These are phyloP conservation scores for Pseudomugil gertrudae DNA, from an alignment of 2,797 vertebrate genomes.

Conservation along the genomic window DNA sequence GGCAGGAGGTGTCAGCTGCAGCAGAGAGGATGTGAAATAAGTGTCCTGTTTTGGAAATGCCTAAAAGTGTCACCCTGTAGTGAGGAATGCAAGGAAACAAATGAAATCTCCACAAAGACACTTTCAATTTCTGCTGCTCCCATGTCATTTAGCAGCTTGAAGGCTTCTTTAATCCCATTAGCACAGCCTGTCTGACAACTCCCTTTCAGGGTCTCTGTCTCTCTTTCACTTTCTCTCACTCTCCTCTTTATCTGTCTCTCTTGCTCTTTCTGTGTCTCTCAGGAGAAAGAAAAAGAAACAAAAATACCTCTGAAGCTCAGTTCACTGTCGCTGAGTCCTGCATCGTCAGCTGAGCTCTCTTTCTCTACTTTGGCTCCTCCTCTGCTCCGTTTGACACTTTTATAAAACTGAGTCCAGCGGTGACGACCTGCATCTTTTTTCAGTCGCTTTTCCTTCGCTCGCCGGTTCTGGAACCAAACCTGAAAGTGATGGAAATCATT, in stretches of 20 bases:
- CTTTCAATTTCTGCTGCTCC: slow-evolving; percentile 33
- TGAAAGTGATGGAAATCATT: slow-evolving; percentile 50
- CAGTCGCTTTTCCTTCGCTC: slow-evolving; percentile 96
- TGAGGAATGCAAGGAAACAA: slow-evolving; percentile 39
- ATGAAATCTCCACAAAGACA: slow-evolving; percentile 50
- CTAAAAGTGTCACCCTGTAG: slow-evolving; percentile 2
- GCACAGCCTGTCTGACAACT: slow-evolving; percentile 36
- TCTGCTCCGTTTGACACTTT: slow-evolving; percentile 92
- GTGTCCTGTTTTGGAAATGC: slow-evolving; percentile 49
- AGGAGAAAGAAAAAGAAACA: not conserved
- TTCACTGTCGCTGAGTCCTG: slow-evolving; percentile 97
- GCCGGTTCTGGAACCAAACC: slow-evolving; percentile 99
- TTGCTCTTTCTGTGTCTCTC: slow-evolving; percentile 12
- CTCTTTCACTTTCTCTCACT: slow-evolving; percentile 10
- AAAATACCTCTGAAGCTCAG: slow-evolving; percentile 94
- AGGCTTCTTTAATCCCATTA: slow-evolving; percentile 50
- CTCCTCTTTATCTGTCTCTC: slow-evolving; percentile 3
- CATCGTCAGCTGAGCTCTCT: slow-evolving; percentile 95
- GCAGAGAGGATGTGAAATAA: slow-evolving; percentile 49
- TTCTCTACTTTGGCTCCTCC: slow-evolving; percentile 91
- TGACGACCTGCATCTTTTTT: slow-evolving; percentile 98
- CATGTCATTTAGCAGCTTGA: slow-evolving; percentile 53
- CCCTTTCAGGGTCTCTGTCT: slow-evolving; percentile 35
- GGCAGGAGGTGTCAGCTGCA: slow-evolving; percentile 32
- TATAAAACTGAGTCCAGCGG: slow-evolving; percentile 98